Conservation (phyloP, 2,113 vertebrate genomes). For the Thalassarche chlororhynchos region DNA sequence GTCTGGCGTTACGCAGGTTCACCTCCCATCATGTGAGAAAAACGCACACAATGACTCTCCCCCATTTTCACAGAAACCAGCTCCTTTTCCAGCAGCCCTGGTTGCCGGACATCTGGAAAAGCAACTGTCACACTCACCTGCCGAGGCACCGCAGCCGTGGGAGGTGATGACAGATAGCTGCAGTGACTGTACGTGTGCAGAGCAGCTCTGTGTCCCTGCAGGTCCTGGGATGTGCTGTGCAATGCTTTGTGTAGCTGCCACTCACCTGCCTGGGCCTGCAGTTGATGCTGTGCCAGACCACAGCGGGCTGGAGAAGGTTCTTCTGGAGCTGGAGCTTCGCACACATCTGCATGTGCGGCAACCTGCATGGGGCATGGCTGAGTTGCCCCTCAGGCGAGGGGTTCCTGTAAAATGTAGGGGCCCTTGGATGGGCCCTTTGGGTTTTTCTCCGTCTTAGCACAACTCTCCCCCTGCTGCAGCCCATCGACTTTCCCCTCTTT, state of each 20-base stretch:
- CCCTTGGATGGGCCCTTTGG: neutral
- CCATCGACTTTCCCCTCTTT: neutral
- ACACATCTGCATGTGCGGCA: neutral
- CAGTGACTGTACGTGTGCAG: neutral
- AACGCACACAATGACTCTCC: neutral
- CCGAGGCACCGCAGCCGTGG: neutral
- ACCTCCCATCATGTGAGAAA: neutral
- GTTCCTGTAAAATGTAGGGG: neutral
- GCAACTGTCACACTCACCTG: neutral
- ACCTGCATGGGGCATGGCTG: neutral
- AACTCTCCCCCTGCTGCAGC: neutral
- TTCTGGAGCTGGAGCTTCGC: neutral
- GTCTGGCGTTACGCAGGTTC: neutral
- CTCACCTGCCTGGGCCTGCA: neutral
- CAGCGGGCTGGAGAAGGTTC: neutral
- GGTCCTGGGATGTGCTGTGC: neutral
- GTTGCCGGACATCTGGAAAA: neutral
- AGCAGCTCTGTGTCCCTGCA: neutral
- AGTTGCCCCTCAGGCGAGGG: neutral
- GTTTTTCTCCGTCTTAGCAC: neutral
- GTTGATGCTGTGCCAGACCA: neutral
- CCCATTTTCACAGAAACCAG: neutral
- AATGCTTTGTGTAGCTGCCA: neutral
- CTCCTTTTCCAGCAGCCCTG: neutral
- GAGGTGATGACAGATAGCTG: neutral